Base-by-base conservation (phyloP, 2,888 invertebrate species). In the Onthophagus sagittarius region DNA sequence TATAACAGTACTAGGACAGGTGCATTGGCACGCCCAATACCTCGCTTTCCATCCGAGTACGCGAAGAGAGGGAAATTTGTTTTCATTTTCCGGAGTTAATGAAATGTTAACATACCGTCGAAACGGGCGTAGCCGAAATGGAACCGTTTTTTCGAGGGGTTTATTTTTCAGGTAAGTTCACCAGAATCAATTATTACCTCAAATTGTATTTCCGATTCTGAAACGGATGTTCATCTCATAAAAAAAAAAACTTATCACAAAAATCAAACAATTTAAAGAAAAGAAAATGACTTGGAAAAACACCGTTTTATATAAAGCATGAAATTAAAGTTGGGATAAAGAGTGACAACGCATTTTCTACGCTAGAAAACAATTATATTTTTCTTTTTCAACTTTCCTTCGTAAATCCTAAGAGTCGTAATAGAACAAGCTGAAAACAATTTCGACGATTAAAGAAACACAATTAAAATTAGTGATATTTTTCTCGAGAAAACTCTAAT, bases 41-140 rank as follows among this genome's bases (percentile, higher is more conserved):
- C 67, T 23, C 67, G 23, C 67, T 23, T 67, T 32, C 67, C 23
- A 23, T 15, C 13, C n/a, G 67, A 23, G n/a, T 67, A 67, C 67
- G 67, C 67, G 32, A 23, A 23, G 67, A 32, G 15, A 15, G 67
- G 67, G 7, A 67, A 67, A 67, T 67, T 67, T 67, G 67, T 67
- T 67, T 67, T 67, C 67, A 32, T 23, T 32, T 31, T 67, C 67
- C 13, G 67, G 32, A 67, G 67, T 67, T 67, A 67, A 67, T 67
- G 67, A 67, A 67, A 67, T 67, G 67, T 67, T 67, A 67, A 67
- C 23, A 67, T 23, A 31, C 67, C 31, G n/a, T 5, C 67, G 67
- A n/a, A 67, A 31, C 32, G 31, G 67, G 15, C 67, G 67, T 11
- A 53, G 39, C 39, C 11, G 39, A 53, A 53, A 53, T 53, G 39